Evolutionary conservation across 2,113 vertebrate species (phyloP).

Genomic region (Smithornis capensis): DNA sequence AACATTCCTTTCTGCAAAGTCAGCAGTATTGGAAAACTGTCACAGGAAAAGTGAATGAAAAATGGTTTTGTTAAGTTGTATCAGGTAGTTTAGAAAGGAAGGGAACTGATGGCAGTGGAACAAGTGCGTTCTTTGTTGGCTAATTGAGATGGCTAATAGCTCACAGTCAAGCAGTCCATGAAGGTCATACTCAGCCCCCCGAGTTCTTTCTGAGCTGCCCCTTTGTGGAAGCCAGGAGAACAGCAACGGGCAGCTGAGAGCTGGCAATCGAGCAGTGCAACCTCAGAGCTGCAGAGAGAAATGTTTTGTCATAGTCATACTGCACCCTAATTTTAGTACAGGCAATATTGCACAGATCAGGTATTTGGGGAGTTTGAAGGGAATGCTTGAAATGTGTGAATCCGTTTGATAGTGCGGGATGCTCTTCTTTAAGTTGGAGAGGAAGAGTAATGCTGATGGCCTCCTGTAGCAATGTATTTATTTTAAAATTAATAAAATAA

Average conservation of each 20-base stretch:
- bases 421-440: not conserved
- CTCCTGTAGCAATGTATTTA: not conserved
- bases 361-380: not conserved
- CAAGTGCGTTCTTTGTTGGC: not conserved
- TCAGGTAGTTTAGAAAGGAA: not conserved
- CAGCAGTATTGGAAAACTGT: not conserved
- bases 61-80: not conserved
- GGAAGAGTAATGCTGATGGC: not conserved
- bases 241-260: not conserved
- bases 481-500: not conserved
- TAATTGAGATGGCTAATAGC: not conserved
- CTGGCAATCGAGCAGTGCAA: not conserved
- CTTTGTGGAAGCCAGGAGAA: constrained; percentile 6
- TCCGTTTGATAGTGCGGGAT: not conserved
- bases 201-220: constrained; percentile 2
- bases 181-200: not conserved
- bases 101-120: not conserved
- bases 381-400: not conserved
- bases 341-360: not conserved
- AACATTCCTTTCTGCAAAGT: not conserved
- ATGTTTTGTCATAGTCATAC: not conserved
- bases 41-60: not conserved
- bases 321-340: not conserved
- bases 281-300: not conserved
- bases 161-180: not conserved